These are phyloP conservation scores for Dipus sagitta DNA, from an alignment of 2,797 vertebrate species.

Conservation along the genomic window DNA sequence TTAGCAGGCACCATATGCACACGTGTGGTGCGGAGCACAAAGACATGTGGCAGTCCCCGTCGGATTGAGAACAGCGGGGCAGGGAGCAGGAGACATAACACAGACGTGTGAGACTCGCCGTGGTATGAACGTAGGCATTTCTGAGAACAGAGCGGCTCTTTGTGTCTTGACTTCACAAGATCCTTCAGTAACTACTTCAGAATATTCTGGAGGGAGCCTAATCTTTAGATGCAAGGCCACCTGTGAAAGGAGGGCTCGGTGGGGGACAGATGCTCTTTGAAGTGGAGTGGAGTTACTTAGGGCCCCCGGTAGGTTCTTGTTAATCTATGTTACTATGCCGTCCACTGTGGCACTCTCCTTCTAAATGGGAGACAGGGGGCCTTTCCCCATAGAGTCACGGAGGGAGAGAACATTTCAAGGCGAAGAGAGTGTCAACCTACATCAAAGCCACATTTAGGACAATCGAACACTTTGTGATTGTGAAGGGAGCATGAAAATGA, in stretches of 20 bases:
- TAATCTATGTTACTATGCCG: constrained; percentile 65
- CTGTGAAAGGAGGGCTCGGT: constrained; percentile 49
- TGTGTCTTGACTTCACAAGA: constrained; percentile 83
- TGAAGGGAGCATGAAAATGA: constrained; percentile 13
- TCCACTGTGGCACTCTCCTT: not conserved
- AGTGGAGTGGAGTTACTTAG: constrained; percentile 73
- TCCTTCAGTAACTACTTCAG: constrained; percentile 78
- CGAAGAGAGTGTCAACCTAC: constrained; percentile 42
- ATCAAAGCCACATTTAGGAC: constrained; percentile 37
- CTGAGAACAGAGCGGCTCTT: constrained; percentile 80
- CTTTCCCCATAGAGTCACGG: constrained; percentile 59
- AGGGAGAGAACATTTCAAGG: constrained; percentile 45
- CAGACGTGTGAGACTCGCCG: constrained; percentile 75
- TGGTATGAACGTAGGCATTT: constrained; percentile 79
- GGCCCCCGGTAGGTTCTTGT: constrained; percentile 32
- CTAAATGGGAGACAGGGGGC: not conserved
- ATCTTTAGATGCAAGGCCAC: constrained; percentile 73
- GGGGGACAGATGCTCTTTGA: constrained; percentile 71
- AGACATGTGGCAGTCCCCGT: constrained; percentile 79
- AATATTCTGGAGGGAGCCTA: constrained; percentile 72
- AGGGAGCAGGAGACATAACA: constrained; percentile 75
- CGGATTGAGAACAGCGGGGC: constrained; percentile 80
- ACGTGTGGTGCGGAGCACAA: constrained; percentile 78
- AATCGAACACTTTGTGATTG: constrained; percentile 27
- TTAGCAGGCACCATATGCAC: constrained; percentile 84